Conservation (phyloP, 2,797 vertebrate species). For the Streptopelia turtur region DNA sequence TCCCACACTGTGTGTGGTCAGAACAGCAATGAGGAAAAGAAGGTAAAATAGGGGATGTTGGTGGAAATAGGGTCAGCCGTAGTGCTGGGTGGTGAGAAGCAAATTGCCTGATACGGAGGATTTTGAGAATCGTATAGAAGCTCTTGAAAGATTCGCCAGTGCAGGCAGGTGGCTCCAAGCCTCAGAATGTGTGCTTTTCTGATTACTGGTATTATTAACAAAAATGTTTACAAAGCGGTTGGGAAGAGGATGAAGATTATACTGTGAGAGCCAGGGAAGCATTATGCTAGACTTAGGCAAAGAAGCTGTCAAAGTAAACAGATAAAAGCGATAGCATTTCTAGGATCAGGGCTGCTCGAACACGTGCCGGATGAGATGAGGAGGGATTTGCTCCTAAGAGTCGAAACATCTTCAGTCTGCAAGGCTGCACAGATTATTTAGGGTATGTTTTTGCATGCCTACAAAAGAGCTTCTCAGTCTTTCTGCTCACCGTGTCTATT, state of each 20-base stretch:
- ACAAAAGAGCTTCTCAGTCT: neutral
- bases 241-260: slow-evolving; percentile 6
- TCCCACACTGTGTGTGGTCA: accelerated
- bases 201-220: slow-evolving; percentile 16
- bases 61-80: neutral
- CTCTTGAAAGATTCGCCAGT: slow-evolving; percentile 21
- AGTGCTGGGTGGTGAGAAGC: neutral
- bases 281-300: neutral
- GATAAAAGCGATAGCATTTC: neutral
- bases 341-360: neutral
- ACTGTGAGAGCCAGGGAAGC: neutral
- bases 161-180: slow-evolving; percentile 12
- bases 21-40: neutral
- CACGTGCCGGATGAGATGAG: neutral
- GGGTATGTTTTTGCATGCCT: neutral
- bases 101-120: neutral
- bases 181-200: slow-evolving; percentile 41
- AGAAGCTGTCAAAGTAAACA: slow-evolving; percentile 37
- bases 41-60: neutral
- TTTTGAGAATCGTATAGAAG: slow-evolving; percentile 1
- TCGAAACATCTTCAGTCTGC: neutral
- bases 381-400: neutral
- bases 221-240: neutral
- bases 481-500: neutral
- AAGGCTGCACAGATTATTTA: neutral